A percentile compares a stretch with the other conserved stretches of the same genome.
phyloP scores from a whole-genome alignment of 2,888 invertebrate species.

The Xestoiulus laeticollis region DNA sequence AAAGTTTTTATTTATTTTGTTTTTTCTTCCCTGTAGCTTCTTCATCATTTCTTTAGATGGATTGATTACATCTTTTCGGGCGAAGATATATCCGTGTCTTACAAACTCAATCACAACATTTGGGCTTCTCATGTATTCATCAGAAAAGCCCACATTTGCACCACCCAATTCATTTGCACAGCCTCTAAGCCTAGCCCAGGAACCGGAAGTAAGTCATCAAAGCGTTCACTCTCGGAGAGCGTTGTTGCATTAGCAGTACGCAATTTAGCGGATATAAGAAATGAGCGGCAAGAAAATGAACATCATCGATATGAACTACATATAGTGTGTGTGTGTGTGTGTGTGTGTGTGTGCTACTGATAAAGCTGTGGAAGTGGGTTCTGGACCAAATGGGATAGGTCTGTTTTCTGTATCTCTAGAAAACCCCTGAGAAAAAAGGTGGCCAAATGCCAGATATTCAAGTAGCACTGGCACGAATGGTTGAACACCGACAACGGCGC shows the following conservation, averaged over 20 bases:
- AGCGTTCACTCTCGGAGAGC: not conserved
- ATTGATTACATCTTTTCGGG: slow-evolving; percentile 25
- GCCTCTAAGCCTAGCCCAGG: not conserved
- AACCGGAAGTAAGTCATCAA: slow-evolving; percentile 24
- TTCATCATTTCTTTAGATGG: not conserved
- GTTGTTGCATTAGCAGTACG: slow-evolving; percentile 13
- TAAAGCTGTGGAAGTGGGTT: not conserved
- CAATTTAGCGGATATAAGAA: not conserved
- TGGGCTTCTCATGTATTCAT: not conserved
- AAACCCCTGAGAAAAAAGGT: not conserved
- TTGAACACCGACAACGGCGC: not conserved
- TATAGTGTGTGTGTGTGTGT: not conserved
- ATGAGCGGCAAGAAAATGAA: not conserved
- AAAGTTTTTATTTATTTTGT: not conserved
- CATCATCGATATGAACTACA: not conserved
- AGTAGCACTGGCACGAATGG: not conserved
- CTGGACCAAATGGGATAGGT: not conserved
- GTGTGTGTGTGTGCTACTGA: not conserved
- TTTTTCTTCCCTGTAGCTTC: not conserved
- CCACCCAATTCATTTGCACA: slow-evolving; percentile 10
- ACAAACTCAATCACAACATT: slow-evolving; percentile 15
- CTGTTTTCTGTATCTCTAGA: not conserved
- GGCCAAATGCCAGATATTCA: slow-evolving; percentile 22
- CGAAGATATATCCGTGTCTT: slow-evolving; percentile 14
- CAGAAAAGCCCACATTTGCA: not conserved